These are phyloP conservation scores for Ctenopoma multispine DNA, from an alignment of 2,797 vertebrate species.

Conservation along the genomic window DNA sequence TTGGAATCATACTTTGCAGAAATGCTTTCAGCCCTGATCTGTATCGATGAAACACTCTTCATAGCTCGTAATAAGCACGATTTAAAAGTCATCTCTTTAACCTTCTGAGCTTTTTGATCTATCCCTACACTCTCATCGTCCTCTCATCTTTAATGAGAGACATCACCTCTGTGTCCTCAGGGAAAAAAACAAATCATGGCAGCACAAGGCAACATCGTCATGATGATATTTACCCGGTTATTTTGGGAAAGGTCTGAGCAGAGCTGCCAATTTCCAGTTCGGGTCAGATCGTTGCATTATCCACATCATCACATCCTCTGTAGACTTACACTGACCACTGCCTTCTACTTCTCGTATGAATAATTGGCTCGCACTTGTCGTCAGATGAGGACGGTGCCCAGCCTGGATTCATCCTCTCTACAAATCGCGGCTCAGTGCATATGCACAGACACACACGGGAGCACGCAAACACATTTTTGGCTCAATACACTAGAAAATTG, in stretches of 20 bases:
- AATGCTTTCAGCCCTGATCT: constrained; percentile 16
- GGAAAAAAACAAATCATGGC: constrained; percentile 48
- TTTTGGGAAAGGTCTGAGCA: constrained; percentile 61
- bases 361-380: constrained; percentile 43
- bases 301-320: constrained; percentile 50
- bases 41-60: constrained; percentile 53
- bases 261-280: constrained; percentile 56
- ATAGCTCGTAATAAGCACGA: constrained; percentile 49
- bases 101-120: constrained; percentile 60
- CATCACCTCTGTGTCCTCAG: constrained; percentile 55
- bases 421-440: constrained; percentile 18
- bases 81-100: constrained; percentile 44
- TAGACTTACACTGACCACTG: constrained; percentile 62
- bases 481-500: constrained; percentile 41
- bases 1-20: background rate
- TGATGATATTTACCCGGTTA: constrained; percentile 70
- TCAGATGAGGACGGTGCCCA: constrained; percentile 33
- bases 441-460: constrained; percentile 2
- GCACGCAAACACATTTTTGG: constrained; percentile 32
- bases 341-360: constrained; percentile 38
- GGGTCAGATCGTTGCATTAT: constrained; percentile 52
- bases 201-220: constrained; percentile 16
- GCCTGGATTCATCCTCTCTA: constrained; percentile 34
- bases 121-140: constrained; percentile 15
- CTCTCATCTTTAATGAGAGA: constrained; percentile 65